A percentile compares a stretch with the other conserved stretches of the same genome.
These are phyloP conservation scores for Fissipunctia ypsillon DNA, from an alignment of 2,888 invertebrate genomes.

Conservation along the genomic window DNA sequence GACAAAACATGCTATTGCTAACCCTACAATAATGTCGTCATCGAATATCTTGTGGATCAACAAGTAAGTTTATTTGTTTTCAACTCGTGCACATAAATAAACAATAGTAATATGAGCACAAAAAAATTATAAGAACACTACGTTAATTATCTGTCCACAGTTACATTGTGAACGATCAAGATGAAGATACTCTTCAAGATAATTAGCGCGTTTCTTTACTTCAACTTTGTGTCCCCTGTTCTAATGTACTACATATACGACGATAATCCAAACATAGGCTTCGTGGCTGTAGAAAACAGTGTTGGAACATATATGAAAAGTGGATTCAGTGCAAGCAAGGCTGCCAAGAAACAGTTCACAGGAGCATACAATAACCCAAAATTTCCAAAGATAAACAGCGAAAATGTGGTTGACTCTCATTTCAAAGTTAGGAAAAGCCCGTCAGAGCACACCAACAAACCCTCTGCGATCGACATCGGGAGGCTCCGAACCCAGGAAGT, in stretches of 20 bases:
- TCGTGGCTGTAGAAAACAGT: slow-evolving; percentile 67
- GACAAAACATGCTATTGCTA: slow-evolving; percentile 19
- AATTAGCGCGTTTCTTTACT: slow-evolving; percentile 67
- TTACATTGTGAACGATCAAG: slow-evolving; percentile 67
- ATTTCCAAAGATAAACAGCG: slow-evolving; percentile 67
- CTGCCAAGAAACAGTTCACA: slow-evolving; percentile 70
- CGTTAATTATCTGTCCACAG: slow-evolving; percentile 44
- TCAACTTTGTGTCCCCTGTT: slow-evolving; percentile 68
- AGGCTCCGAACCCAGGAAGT: slow-evolving; percentile 21
- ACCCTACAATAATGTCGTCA: slow-evolving; percentile 50
- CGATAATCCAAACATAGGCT: slow-evolving; percentile 72
- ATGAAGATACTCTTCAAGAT: slow-evolving; percentile 74
- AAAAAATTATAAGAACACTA: slow-evolving; percentile 75
- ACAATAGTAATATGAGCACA: slow-evolving; percentile 61
- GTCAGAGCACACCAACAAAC: slow-evolving; percentile 6
- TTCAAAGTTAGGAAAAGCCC: slow-evolving; percentile 73
- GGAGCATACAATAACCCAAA: slow-evolving; percentile 63
- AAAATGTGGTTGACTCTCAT: slow-evolving; percentile 74
- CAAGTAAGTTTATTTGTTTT: slow-evolving; percentile 75
- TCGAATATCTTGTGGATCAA: slow-evolving; percentile 21
- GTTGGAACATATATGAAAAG: slow-evolving; percentile 63
- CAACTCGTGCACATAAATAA: slow-evolving; percentile 63
- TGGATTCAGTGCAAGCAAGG: slow-evolving; percentile 49
- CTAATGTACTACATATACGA: slow-evolving; percentile 74
- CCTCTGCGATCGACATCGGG: slow-evolving; percentile 32